A percentile compares a stretch with the other conserved stretches of the same genome.
phyloP scores from a whole-genome alignment of 1,140 invertebrate species.

The Drosophila ercepeae region DNA sequence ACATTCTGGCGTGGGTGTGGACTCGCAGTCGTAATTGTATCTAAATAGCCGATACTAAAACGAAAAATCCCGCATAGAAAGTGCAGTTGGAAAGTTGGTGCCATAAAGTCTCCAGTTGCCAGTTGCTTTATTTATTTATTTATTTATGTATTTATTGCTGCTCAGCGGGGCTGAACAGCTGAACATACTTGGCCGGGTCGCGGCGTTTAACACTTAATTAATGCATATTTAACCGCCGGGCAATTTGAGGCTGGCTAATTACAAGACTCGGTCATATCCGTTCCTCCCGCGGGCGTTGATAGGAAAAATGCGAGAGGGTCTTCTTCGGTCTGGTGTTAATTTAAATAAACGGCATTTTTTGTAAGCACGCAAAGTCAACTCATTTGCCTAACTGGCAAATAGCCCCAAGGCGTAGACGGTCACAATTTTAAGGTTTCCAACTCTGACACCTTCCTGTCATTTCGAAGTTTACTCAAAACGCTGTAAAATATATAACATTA shows the following conservation, averaged over 20 bases:
- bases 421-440: slow-evolving; percentile 8
- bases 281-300: slow-evolving; percentile 46
- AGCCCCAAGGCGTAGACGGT: slow-evolving; percentile 35
- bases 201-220: slow-evolving; percentile 71
- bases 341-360: slow-evolving; percentile 57
- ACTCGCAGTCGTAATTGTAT: slow-evolving; percentile 58
- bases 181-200: slow-evolving; percentile 41
- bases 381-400: slow-evolving; percentile 58
- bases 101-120: slow-evolving; percentile 13
- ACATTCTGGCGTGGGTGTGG: slow-evolving; percentile 53
- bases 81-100: slow-evolving; percentile 35
- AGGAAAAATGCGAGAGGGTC: slow-evolving; percentile 32
- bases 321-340: slow-evolving; percentile 30
- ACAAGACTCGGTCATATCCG: slow-evolving; percentile 32
- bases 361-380: slow-evolving; percentile 49
- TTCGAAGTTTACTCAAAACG: slow-evolving; percentile 48
- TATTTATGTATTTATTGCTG: slow-evolving; percentile 44
- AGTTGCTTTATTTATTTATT: slow-evolving; percentile 23
- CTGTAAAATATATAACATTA: slow-evolving; percentile 68
- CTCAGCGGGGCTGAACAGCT: slow-evolving; percentile 22
- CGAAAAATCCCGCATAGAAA: background rate
- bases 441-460: slow-evolving; percentile 42
- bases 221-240: slow-evolving; percentile 66
- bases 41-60: slow-evolving; percentile 39
- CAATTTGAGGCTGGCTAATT: slow-evolving; percentile 70